A percentile compares a stretch with the other conserved stretches of the same genome.
phyloP scores from a whole-genome alignment of 1,140 invertebrate genomes.

The Ooceraea biroi region DNA sequence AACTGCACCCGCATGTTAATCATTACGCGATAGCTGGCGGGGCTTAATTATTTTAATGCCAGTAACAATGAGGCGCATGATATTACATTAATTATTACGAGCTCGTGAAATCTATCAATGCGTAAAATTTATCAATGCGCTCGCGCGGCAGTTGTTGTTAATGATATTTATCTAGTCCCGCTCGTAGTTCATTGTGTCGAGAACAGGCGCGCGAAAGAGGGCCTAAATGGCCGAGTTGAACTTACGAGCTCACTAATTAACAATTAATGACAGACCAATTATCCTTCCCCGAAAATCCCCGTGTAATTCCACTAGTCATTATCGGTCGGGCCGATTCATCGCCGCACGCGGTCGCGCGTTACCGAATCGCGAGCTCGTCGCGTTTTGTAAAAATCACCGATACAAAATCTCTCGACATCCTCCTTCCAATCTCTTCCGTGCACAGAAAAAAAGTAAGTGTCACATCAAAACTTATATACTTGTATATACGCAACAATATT shows the following conservation, averaged over 20 bases:
- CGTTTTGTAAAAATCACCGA: too few species aligned
- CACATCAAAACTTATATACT: too few species aligned
- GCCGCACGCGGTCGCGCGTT: slow-evolving; percentile 1
- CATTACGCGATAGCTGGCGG: slow-evolving; percentile 34
- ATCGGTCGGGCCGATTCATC: slow-evolving; percentile 54
- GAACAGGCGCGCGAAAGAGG: not conserved
- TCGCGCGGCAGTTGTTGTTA: slow-evolving; percentile 9
- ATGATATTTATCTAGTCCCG: slow-evolving; percentile 42
- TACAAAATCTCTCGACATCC: too few species aligned
- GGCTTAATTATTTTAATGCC: slow-evolving; percentile 54
- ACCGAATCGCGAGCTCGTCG: not conserved
- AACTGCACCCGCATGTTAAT: slow-evolving; percentile 38
- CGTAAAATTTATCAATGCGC: slow-evolving; percentile 30
- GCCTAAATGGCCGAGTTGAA: slow-evolving; percentile 31
- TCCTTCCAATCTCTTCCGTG: too few species aligned
- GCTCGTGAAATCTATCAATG: not conserved
- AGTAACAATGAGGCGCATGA: slow-evolving; percentile 28
- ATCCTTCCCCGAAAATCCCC: slow-evolving; percentile 41
- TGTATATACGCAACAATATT: too few species aligned
- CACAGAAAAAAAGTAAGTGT: too few species aligned
- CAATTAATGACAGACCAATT: slow-evolving; percentile 57
- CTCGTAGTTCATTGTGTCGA: slow-evolving; percentile 2
- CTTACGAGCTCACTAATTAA: slow-evolving; percentile 54
- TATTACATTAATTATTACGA: slow-evolving; percentile 53
- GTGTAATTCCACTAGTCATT: slow-evolving; percentile 53